Base-by-base conservation (phyloP, 2,797 vertebrate genomes). In the Danio jaintianensis region DNA sequence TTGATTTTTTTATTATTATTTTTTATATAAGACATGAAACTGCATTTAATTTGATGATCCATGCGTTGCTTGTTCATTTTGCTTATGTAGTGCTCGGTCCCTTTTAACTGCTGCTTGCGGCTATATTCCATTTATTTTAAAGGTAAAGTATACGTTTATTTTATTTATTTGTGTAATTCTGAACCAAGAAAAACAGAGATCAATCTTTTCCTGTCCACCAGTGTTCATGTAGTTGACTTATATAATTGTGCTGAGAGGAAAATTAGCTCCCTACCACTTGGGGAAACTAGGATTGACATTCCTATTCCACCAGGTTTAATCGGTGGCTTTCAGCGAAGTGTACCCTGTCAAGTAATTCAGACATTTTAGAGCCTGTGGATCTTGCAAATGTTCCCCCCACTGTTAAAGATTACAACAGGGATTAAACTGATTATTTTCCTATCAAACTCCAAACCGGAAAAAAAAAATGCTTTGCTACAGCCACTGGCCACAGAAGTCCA, bases 401-500 rank as follows among this genome's bases (percentile, higher is more conserved):
- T 61, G 71, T 86, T 84, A 88, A 80, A 85, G 78, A 88, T 85
- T 77, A 78, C 70, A 79, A 72, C 59, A 69, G 74, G 82, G 82
- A 85, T 85, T 83, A 77, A 13, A 61, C 71, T 82, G 88, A 82
- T 91, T 61, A 62, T 78, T 87, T 87, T 79, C 82, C 83, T 71
- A 89, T 90, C 87, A 89, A 87, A 85, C 83, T 77, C 61, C 22
- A 36, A 83, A 79, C n/a, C 1, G 53, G 78, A 86, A 82, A 55
- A 29, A 29, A 29, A 87, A 83, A 88, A 75, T 18, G 78, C 82
- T 56, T 7, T 71, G 77, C 83, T 80, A 86, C 62, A 48, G 13
- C 84, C 81, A 83, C 76, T 81, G 85, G 89, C 82, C 59, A 45
- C 78, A 77, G 66, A 89, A 85, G 82, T 87, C 87, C 85, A 87